Conservation (phyloP, 2,888 invertebrate species). For the Nesidiocoris tenuis region DNA sequence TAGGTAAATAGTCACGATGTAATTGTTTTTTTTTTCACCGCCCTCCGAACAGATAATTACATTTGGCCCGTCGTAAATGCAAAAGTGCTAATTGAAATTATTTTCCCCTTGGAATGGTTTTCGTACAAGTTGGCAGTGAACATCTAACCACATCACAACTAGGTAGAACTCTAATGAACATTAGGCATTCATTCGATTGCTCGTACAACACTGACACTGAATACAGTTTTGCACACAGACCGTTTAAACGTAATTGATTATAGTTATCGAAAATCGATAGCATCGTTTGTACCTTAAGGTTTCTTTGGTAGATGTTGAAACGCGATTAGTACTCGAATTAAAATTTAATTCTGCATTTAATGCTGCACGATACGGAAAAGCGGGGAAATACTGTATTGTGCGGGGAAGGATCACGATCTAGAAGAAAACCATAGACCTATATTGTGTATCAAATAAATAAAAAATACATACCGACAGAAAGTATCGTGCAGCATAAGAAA, state of each 20-base stretch:
- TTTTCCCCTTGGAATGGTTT: conserved; percentile 27
- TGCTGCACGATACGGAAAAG: no score
- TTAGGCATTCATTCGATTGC: neutral
- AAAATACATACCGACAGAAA: no score
- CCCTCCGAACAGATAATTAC: conserved; percentile 13
- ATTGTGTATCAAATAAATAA: no score
- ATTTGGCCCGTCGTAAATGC: conserved; percentile 39
- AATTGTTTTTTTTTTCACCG: neutral
- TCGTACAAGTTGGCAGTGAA: conserved; percentile 39
- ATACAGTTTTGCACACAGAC: no score
- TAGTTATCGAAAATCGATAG: no score
- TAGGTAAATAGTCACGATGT: conserved; percentile 9
- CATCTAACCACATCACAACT: conserved; percentile 39
- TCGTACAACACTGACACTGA: neutral
- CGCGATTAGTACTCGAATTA: no score
- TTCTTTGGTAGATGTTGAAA: neutral
- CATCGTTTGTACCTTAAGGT: neutral
- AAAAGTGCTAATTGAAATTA: conserved; percentile 23
- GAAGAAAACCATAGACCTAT: no score
- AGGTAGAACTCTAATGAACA: conserved; percentile 10
- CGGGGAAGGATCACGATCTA: no score
- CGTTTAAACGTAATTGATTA: no score
- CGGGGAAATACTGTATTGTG: no score
- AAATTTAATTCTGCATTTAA: no score
- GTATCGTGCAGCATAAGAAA: no score